Conservation (phyloP, 2,797 vertebrate genomes). For the Pantherophis vulpinus region DNA sequence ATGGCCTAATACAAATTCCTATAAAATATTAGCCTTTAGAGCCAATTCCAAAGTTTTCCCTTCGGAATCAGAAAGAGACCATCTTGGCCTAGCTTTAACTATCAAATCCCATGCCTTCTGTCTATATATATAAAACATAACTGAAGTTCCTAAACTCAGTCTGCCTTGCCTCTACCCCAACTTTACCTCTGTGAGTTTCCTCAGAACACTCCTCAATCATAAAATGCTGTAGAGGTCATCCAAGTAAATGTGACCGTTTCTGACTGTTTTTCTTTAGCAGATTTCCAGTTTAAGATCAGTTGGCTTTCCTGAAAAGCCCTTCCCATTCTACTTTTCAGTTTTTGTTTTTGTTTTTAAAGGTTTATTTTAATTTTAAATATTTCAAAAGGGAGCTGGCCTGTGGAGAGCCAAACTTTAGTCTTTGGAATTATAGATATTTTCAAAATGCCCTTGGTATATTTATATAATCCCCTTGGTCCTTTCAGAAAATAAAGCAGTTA, state of each 20-base stretch:
- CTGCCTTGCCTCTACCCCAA: neutral
- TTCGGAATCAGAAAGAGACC: neutral
- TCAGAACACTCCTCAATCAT: neutral
- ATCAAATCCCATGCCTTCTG: neutral
- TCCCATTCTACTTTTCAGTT: neutral
- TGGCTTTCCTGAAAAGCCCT: neutral
- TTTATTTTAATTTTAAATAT: neutral
- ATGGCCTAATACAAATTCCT: neutral
- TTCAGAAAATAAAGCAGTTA: neutral
- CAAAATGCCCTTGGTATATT: neutral
- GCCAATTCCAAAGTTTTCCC: constrained; percentile 1
- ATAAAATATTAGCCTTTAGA: constrained; percentile 31
- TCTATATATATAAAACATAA: neutral
- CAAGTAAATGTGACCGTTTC: neutral
- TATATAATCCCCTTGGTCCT: neutral
- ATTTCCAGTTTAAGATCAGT: neutral
- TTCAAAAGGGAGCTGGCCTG: neutral
- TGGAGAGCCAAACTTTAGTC: neutral
- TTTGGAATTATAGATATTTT: neutral
- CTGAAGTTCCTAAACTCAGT: neutral
- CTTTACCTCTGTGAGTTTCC: neutral
- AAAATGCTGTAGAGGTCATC: neutral
- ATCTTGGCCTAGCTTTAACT: neutral
- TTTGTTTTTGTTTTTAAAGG: neutral
- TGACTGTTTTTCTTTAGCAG: neutral